phyloP scores from a whole-genome alignment of 2,113 vertebrate species.

The Bubalus kerabau region DNA sequence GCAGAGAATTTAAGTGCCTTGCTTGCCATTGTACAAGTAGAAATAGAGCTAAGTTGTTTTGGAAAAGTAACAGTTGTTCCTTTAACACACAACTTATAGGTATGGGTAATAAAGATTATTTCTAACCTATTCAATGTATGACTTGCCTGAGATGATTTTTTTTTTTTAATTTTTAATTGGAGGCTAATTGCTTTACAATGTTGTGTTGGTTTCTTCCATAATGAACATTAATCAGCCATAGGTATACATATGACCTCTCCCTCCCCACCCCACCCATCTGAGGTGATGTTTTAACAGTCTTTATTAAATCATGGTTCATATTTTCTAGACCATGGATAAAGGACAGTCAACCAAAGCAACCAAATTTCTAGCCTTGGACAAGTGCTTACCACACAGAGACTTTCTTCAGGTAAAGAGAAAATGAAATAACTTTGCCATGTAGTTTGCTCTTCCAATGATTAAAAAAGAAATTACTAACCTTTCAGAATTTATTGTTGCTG shows the following conservation, averaged over 20 bases:
- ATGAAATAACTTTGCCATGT: neutral
- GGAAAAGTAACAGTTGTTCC: neutral
- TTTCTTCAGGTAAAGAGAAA: slow-evolving; percentile 91
- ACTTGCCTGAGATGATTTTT: neutral
- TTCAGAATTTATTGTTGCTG: slow-evolving; percentile 24
- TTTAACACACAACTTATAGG: neutral
- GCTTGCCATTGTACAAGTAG: neutral
- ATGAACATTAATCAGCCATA: neutral
- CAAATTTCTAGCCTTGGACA: slow-evolving; percentile 97
- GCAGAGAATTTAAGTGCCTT: neutral
- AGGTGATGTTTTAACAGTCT: slow-evolving; percentile 1
- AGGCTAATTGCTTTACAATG: neutral
- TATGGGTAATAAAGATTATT: neutral
- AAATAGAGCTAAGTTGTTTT: neutral
- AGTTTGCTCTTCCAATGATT: neutral
- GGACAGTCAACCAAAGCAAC: slow-evolving; percentile 88
- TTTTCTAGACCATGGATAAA: slow-evolving; percentile 78
- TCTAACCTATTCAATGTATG: neutral
- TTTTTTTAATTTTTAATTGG: neutral
- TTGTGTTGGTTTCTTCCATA: neutral
- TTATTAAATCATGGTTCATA: slow-evolving; percentile 35
- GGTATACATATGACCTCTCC: neutral
- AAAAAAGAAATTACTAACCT: neutral
- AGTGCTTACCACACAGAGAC: slow-evolving; percentile 94
- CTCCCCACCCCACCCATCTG: neutral